Conservation (phyloP, 2,797 vertebrate species). For the Chelidonichthys spinosus region DNA sequence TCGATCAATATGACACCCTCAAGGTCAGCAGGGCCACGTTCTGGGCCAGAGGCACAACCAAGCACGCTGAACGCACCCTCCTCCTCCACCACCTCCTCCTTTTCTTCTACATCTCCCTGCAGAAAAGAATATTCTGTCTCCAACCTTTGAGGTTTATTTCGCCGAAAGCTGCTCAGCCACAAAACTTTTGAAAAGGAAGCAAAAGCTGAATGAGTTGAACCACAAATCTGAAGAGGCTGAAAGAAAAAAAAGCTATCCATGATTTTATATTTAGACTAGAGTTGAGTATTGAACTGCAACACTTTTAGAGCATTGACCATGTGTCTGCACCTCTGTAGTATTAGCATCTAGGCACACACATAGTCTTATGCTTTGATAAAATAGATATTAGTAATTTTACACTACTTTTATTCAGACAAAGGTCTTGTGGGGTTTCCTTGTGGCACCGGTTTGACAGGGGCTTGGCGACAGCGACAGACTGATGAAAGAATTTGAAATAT, state of each 20-base stretch:
- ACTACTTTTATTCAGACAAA: neutral
- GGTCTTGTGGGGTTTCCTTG: neutral
- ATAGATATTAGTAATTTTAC: neutral
- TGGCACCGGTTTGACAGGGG: neutral
- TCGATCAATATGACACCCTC: conserved; percentile 88
- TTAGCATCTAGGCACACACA: neutral
- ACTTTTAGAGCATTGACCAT: conserved; percentile 2
- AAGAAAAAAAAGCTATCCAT: conserved; percentile 8
- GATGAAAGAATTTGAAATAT: neutral
- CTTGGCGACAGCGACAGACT: neutral
- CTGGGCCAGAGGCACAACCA: conserved; percentile 48
- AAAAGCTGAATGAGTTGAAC: conserved; percentile 37
- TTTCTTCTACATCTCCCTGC: conserved; percentile 34
- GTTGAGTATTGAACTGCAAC: neutral
- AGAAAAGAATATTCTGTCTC: conserved; percentile 44
- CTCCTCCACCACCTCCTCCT: conserved; percentile 21
- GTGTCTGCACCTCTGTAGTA: neutral
- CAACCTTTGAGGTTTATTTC: conserved; percentile 36
- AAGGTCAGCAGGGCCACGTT: conserved; percentile 89
- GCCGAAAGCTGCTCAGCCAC: conserved; percentile 32
- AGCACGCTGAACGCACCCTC: conserved; percentile 63
- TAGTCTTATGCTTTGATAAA: neutral
- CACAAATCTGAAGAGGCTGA: conserved; percentile 13
- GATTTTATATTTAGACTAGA: conserved; percentile 2
- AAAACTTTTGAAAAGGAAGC: conserved; percentile 21